phyloP scores from a whole-genome alignment of 2,888 invertebrate species.

The Drosophila mulleri region DNA sequence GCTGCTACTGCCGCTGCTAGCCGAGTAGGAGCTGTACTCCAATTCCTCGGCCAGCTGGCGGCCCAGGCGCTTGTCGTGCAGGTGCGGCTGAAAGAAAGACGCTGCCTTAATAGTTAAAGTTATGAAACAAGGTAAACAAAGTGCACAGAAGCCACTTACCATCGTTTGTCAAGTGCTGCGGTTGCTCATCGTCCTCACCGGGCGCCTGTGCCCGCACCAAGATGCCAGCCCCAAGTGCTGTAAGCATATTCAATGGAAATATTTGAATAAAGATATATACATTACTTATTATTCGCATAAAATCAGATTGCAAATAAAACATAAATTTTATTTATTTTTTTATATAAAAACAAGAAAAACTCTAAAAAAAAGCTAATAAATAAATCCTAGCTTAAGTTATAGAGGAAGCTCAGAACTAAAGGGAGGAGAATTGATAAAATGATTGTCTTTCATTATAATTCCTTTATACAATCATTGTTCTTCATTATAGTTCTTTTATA shows the following conservation, averaged over 20 bases:
- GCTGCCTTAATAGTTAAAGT: constrained; percentile 85
- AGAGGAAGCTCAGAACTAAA: no score
- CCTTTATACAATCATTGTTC: no score
- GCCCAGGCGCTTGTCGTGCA: constrained; percentile 67
- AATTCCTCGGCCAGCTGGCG: constrained; percentile 45
- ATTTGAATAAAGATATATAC: no score
- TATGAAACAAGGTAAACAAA: constrained; percentile 60
- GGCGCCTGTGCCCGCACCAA: constrained; percentile 9
- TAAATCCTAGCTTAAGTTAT: no score
- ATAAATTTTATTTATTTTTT: no score
- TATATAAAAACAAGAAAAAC: no score
- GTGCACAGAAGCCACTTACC: constrained; percentile 70
- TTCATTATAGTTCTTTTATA: no score
- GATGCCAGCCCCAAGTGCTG: constrained; percentile 43
- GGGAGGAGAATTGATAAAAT: no score
- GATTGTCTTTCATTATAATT: no score
- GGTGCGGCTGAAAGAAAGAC: constrained; percentile 84
- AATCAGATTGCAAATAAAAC: no score
- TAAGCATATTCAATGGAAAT: not conserved
- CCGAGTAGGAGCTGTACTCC: constrained; percentile 42
- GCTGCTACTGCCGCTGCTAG: constrained; percentile 43
- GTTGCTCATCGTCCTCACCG: constrained; percentile 70
- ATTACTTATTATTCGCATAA: no score
- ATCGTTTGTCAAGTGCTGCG: constrained; percentile 77
- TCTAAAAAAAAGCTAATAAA: no score